phyloP scores from a whole-genome alignment of 2,888 invertebrate species.

The Andrena fulva region DNA sequence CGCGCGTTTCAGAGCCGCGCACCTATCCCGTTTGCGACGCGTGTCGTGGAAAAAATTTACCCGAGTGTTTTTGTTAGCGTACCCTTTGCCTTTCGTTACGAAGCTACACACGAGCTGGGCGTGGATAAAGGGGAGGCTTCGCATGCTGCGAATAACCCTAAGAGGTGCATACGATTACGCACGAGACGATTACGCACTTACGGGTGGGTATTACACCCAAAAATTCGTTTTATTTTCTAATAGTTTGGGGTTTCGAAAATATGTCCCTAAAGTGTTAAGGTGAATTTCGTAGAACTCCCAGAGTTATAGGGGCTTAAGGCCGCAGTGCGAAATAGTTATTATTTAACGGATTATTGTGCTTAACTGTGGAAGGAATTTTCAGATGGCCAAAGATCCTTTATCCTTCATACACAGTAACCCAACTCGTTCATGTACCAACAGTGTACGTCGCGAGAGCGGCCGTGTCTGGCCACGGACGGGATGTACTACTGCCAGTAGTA shows the following conservation, averaged over 20 bases:
- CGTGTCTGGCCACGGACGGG: not conserved
- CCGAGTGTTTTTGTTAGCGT: not conserved
- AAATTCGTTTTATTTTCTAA: too few relatives aligned
- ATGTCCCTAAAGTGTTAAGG: too few relatives aligned
- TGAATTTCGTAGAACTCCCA: too few relatives aligned
- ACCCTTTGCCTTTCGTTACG: constrained; percentile 5
- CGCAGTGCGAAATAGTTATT: too few relatives aligned
- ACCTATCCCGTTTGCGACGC: not conserved
- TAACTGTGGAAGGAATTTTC: too few relatives aligned
- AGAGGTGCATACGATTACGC: not conserved
- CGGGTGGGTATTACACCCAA: not conserved
- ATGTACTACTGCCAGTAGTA: not conserved
- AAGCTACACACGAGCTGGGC: not conserved
- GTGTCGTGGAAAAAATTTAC: not conserved
- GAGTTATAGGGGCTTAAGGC: too few relatives aligned
- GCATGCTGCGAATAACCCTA: not conserved
- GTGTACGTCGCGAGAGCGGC: too few relatives aligned
- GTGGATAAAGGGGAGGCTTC: not conserved
- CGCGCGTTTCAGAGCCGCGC: not conserved
- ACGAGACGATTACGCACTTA: not conserved
- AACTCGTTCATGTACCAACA: too few relatives aligned
- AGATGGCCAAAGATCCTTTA: too few relatives aligned
- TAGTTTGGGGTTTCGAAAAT: too few relatives aligned
- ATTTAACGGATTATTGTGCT: too few relatives aligned
- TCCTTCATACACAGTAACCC: too few relatives aligned